Evolutionary conservation across 2,888 invertebrate genomes (phyloP).

Genomic region (Athrips mouffetella): DNA sequence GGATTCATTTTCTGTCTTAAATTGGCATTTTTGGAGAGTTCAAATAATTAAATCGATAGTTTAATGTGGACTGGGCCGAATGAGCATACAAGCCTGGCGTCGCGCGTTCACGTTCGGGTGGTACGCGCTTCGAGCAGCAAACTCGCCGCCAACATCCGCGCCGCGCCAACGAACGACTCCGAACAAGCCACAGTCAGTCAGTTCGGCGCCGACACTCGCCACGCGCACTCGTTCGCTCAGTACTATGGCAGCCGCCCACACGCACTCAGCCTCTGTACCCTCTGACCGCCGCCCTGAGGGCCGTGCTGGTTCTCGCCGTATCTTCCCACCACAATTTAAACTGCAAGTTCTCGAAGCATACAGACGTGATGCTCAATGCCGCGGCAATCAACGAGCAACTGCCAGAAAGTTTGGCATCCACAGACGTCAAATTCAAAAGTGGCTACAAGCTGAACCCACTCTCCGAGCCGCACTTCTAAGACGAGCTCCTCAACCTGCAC

Average conservation of each 20-base stretch:
- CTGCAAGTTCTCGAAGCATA: constrained; percentile 93
- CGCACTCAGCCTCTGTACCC: constrained; percentile 67
- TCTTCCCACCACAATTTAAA: constrained; percentile 93
- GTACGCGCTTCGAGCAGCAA: constrained; percentile 43
- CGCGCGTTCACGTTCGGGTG: constrained; percentile 68
- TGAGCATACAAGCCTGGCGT: constrained; percentile 59
- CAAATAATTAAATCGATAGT: neutral
- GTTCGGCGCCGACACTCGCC: constrained; percentile 73
- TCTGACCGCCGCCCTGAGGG: constrained; percentile 73
- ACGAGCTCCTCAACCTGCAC: constrained; percentile 68
- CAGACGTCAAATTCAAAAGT: constrained; percentile 93
- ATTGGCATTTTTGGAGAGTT: too few species aligned
- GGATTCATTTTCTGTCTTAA: too few species aligned
- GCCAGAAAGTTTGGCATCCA: constrained; percentile 94
- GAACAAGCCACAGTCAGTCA: constrained; percentile 79
- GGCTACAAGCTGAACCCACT: constrained; percentile 91
- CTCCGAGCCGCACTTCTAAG: constrained; percentile 83
- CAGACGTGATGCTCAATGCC: constrained; percentile 90
- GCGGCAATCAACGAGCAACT: constrained; percentile 93
- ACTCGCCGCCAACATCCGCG: constrained; percentile 72
- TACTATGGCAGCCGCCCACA: constrained; percentile 70
- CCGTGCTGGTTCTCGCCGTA: constrained; percentile 89
- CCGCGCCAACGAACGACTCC: constrained; percentile 39
- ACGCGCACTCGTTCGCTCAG: constrained; percentile 60
- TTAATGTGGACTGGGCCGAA: constrained; percentile 9